Evolutionary conservation across 2,797 vertebrate species (phyloP).

Genomic region (Otus scops): DNA sequence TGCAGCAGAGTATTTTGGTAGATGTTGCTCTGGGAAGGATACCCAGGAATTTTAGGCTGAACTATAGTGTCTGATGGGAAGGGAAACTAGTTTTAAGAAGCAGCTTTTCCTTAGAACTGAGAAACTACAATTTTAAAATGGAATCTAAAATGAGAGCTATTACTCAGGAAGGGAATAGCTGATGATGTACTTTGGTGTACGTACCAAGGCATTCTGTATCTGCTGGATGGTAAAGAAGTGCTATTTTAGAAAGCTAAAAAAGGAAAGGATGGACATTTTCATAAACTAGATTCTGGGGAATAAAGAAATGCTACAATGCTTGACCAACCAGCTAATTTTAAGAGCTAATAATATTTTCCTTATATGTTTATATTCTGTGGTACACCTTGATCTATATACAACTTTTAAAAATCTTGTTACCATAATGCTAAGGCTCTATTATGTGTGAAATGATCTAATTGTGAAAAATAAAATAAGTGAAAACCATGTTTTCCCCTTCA

Average conservation of each 20-base stretch:
- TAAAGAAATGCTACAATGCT: background rate
- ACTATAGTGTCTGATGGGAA: background rate
- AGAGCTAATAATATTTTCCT: background rate
- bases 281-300: background rate
- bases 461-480: background rate
- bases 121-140: background rate
- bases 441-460: background rate
- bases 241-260: background rate
- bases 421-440: background rate
- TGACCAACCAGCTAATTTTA: background rate
- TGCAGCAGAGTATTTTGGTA: background rate
- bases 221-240: background rate
- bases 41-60: background rate
- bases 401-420: background rate
- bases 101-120: background rate
- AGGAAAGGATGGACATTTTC: background rate
- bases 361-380: background rate
- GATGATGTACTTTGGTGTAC: background rate
- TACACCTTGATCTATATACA: background rate
- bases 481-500: background rate
- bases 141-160: background rate
- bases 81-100: background rate
- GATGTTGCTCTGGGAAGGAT: background rate
- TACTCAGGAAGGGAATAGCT: background rate
- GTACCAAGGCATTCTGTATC: background rate